Evolutionary conservation across 53 echinoderm and acorn worm genomes (phyloP).

Genomic region (Antedon mediterranea): DNA sequence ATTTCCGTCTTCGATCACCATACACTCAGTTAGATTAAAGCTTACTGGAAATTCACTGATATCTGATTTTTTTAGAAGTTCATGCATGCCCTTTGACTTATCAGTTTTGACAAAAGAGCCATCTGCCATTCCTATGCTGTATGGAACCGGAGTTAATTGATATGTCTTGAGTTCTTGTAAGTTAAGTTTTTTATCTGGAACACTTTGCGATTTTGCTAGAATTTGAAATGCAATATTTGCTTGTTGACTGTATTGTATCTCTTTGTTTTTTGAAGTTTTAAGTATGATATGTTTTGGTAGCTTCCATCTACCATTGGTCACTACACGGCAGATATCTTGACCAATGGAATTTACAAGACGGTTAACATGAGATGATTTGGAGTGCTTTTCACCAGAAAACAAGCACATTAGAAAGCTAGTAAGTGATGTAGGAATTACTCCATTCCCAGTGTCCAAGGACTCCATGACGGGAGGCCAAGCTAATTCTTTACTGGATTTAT

Average conservation of each 20-base stretch:
- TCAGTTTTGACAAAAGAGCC: no score
- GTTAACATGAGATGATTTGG: background rate
- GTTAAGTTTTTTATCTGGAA: background rate
- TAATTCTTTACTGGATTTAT: constrained; percentile 4
- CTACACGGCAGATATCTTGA: constrained; percentile 36
- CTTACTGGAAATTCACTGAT: constrained; percentile 12
- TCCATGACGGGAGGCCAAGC: constrained; percentile 16
- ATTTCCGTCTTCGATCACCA: no score
- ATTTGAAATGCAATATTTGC: constrained; percentile 20
- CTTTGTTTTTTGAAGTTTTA: no score
- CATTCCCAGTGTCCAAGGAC: constrained; percentile 7
- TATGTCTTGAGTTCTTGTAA: constrained; percentile 1
- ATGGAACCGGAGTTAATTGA: no score
- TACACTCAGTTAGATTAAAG: no score
- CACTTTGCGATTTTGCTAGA: constrained; percentile 6
- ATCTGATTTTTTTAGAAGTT: constrained; percentile 11
- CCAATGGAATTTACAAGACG: constrained; percentile 28
- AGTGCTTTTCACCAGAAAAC: no score
- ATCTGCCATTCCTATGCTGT: no score
- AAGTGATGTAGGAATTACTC: constrained; percentile 10
- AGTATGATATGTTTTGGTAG: constrained; percentile 44
- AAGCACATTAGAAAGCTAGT: background rate
- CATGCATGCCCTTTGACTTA: no score
- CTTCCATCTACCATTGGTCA: constrained; percentile 41
- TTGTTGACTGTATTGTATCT: constrained; percentile 33